phyloP scores from a whole-genome alignment of 2,797 vertebrate genomes.

The Gymnopithys bicolor region DNA sequence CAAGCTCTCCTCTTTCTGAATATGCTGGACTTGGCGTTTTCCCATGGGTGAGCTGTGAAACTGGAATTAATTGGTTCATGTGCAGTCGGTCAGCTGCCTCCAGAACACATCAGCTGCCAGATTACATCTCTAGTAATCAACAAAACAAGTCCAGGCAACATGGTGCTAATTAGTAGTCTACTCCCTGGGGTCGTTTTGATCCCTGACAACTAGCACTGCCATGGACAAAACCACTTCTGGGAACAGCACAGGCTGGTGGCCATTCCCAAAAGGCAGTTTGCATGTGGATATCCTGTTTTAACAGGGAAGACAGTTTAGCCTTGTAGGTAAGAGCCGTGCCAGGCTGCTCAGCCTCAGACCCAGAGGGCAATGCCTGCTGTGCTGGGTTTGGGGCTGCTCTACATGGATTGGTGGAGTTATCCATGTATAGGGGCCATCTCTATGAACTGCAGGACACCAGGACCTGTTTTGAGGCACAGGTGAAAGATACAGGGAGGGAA shows the following conservation, averaged over 20 bases:
- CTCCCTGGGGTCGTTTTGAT: background rate
- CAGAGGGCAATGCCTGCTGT: background rate
- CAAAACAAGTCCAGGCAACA: background rate
- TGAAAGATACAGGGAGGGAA: background rate
- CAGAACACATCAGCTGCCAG: background rate
- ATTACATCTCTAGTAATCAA: background rate
- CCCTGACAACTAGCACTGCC: background rate
- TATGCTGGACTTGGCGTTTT: accelerated
- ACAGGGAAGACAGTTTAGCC: background rate
- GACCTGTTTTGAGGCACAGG: background rate
- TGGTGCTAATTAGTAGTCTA: background rate
- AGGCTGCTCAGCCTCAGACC: background rate
- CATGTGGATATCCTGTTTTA: background rate
- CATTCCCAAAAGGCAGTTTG: background rate
- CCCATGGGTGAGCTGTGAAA: background rate
- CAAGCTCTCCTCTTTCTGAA: background rate
- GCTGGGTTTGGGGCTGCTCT: background rate
- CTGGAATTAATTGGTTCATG: background rate
- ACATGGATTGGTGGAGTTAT: background rate
- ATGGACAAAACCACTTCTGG: background rate
- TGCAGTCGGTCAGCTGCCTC: background rate
- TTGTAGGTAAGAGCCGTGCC: background rate
- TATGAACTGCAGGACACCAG: too few species aligned
- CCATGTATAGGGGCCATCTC: accelerated
- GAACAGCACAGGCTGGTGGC: background rate